Conservation (phyloP, 2,113 vertebrate genomes). For the Trematocara macrostoma region DNA sequence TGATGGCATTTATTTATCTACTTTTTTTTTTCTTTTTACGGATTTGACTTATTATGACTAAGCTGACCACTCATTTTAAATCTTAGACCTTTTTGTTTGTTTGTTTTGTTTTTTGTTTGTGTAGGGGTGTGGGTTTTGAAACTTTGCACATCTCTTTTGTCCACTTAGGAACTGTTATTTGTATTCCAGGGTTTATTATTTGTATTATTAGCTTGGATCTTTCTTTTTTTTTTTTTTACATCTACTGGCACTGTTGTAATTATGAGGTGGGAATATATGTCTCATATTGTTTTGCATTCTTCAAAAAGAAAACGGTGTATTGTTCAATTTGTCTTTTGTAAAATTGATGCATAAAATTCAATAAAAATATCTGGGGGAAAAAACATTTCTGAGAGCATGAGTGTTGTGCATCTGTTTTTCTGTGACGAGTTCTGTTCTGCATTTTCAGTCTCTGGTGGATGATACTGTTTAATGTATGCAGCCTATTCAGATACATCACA, state of each 20-base stretch:
- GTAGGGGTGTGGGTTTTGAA: neutral
- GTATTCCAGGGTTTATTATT: neutral
- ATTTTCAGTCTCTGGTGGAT: neutral
- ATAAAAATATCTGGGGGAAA: neutral
- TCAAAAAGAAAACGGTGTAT: neutral
- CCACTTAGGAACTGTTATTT: neutral
- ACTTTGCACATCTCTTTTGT: neutral
- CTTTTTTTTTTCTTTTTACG: neutral
- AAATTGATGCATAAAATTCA: neutral
- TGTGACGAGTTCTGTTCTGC: neutral
- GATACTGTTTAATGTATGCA: neutral
- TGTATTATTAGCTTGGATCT: neutral
- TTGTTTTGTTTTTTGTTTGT: neutral
- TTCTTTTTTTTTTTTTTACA: neutral
- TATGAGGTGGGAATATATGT: neutral
- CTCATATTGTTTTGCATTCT: neutral
- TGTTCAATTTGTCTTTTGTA: neutral
- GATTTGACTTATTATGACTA: neutral
- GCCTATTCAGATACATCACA: constrained; percentile 8
- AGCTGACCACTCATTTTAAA: neutral
- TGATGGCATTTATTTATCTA: neutral
- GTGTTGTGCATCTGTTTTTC: neutral
- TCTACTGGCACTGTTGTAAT: neutral
- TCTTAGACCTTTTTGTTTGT: neutral
- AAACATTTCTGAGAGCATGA: neutral